A percentile compares a stretch with the other conserved stretches of the same genome.
Evolutionary conservation across 2,888 invertebrate genomes (phyloP).

Genomic region (Parnassius orleans): DNA sequence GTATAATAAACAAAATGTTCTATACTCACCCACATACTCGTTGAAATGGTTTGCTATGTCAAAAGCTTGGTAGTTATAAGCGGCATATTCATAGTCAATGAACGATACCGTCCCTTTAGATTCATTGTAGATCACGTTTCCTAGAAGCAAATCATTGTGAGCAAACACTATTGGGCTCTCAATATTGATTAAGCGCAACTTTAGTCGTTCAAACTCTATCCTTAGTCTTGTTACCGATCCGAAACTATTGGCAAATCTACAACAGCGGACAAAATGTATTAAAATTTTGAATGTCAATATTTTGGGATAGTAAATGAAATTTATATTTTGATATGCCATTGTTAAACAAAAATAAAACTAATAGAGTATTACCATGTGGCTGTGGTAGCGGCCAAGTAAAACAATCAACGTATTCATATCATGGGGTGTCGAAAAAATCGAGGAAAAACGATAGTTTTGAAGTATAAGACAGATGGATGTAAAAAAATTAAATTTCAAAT

Average conservation of each 20-base stretch:
- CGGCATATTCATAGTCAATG: conserved; percentile 98
- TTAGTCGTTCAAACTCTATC: conserved; percentile 85
- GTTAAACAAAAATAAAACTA: not conserved
- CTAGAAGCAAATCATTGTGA: conserved; percentile 98
- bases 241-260: conserved; percentile 85
- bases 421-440: no score
- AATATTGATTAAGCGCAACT: conserved; percentile 82
- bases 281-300: conserved; percentile 3
- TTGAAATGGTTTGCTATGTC: conserved; percentile 99
- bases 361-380: not conserved
- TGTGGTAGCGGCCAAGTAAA: no score
- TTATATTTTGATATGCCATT: no score
- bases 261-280: conserved; percentile 47
- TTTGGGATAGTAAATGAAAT: no score
- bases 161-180: conserved; percentile 93
- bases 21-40: conserved; percentile 93
- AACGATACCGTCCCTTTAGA: conserved; percentile 87
- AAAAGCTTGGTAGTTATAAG: conserved; percentile 95
- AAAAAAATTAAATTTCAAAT: no score
- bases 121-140: conserved; percentile 94
- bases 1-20: not conserved
- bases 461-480: no score
- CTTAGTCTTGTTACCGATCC: conserved; percentile 84
- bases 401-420: no score
- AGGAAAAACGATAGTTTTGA: no score